Percentiles rank a stretch among this genome's conserved stretches.
phyloP scores from a whole-genome alignment of 1,140 invertebrate genomes.

The Micrasema longulum region DNA sequence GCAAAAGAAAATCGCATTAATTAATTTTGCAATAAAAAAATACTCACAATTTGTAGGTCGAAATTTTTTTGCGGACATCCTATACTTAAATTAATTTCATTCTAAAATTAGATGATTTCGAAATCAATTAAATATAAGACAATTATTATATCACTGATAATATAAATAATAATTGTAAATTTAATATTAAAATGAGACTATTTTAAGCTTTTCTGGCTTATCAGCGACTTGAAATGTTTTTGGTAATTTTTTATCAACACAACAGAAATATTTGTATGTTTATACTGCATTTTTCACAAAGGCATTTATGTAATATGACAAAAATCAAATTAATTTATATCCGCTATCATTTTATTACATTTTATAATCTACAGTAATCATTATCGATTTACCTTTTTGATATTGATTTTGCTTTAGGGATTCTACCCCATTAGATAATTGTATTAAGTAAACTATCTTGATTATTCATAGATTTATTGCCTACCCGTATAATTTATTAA shows the following conservation, averaged over 20 bases:
- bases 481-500: slow-evolving; percentile 6
- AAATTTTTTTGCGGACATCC: too few relatives aligned
- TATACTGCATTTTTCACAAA: slow-evolving; percentile 33
- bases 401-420: background rate
- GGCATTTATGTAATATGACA: too few relatives aligned
- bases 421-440: too few relatives aligned
- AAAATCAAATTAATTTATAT: too few relatives aligned
- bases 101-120: too few relatives aligned
- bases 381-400: background rate
- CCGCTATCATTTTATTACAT: too few relatives aligned
- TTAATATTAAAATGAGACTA: slow-evolving; percentile 5
- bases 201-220: slow-evolving; percentile 20
- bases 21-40: too few relatives aligned
- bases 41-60: too few relatives aligned
- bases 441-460: too few relatives aligned
- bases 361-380: too few relatives aligned
- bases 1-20: too few relatives aligned
- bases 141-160: slow-evolving; percentile 9
- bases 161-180: background rate
- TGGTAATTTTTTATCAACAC: slow-evolving; percentile 8
- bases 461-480: slow-evolving; percentile 9
- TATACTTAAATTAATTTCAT: too few relatives aligned
- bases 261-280: slow-evolving; percentile 9
- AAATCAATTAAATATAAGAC: slow-evolving; percentile 1
- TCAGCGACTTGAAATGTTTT: slow-evolving; percentile 23